Percentiles rank a stretch among this genome's conserved stretches.
phyloP scores from a whole-genome alignment of 2,797 vertebrate genomes.

The Spea hammondii region DNA sequence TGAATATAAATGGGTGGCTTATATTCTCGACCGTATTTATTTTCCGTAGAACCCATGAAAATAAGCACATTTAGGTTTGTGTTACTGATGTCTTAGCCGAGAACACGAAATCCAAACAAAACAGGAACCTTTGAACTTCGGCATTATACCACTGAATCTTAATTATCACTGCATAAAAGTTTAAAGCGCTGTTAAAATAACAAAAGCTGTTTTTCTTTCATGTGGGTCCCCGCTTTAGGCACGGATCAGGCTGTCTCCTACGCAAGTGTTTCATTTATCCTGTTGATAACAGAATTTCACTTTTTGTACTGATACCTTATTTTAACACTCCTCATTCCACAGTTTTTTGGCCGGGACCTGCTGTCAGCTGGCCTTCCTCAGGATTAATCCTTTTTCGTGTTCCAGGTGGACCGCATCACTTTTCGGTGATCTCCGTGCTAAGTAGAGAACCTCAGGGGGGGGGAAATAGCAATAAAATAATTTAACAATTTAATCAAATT shows the following conservation, averaged over 20 bases:
- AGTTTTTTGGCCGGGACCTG: constrained; percentile 28
- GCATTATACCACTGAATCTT: not conserved
- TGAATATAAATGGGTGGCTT: no score
- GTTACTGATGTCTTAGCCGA: not conserved
- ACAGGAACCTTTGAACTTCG: constrained; percentile 25
- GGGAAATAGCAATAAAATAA: no score
- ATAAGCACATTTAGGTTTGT: no score
- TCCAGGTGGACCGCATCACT: constrained; percentile 30
- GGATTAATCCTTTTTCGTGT: not conserved
- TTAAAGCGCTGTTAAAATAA: constrained; percentile 33
- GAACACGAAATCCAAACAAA: not conserved
- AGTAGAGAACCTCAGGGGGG: no score
- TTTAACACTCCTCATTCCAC: constrained; percentile 50
- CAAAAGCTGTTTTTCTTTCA: constrained; percentile 26
- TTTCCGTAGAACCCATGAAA: no score
- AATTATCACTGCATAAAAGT: constrained; percentile 14
- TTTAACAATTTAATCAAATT: no score
- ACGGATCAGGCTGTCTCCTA: constrained; percentile 20
- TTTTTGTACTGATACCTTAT: constrained; percentile 4
- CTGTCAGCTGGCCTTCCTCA: constrained; percentile 26
- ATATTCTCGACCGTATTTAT: no score
- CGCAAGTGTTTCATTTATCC: constrained; percentile 39
- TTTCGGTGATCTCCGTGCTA: no score
- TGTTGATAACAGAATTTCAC: constrained; percentile 14
- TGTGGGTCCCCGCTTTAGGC: constrained; percentile 16